Percentiles rank a stretch among this genome's conserved stretches.
phyloP scores from a whole-genome alignment of 2,113 vertebrate species.

The Thalassoma bifasciatum region DNA sequence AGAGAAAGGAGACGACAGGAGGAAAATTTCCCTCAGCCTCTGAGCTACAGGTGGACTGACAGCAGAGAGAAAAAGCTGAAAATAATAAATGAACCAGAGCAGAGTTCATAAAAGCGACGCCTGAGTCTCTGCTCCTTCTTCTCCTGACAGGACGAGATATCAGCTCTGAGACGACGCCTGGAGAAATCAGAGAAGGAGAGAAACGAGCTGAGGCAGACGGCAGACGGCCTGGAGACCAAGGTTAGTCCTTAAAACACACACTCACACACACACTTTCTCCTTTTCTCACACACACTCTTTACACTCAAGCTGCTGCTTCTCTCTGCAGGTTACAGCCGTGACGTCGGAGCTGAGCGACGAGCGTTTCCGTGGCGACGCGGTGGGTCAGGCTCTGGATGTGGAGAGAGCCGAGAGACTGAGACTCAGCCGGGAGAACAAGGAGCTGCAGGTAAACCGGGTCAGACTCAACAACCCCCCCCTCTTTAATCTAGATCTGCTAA shows the following conservation, averaged over 20 bases:
- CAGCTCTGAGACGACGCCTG: conserved; percentile 84
- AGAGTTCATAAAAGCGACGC: neutral
- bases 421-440: conserved; percentile 85
- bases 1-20: neutral
- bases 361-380: conserved; percentile 88
- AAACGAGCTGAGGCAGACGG: conserved; percentile 87
- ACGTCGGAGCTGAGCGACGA: conserved; percentile 91
- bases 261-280: conserved; percentile 10
- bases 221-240: conserved; percentile 91
- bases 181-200: conserved; percentile 90
- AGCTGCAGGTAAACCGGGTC: conserved; percentile 85
- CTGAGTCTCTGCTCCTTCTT: conserved; percentile 2
- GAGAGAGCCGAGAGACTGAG: conserved; percentile 89
- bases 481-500: too few species aligned
- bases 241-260: conserved; percentile 60
- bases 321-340: conserved; percentile 88
- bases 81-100: neutral
- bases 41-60: conserved; percentile 16
- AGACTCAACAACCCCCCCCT: too few species aligned
- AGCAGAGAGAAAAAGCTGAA: too few species aligned
- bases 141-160: conserved; percentile 89
- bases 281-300: conserved; percentile 18
- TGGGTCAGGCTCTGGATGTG: conserved; percentile 89
- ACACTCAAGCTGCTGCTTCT: conserved; percentile 15
- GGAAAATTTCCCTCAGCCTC: neutral